These are phyloP conservation scores for Rissa tridactyla DNA, from an alignment of 2,113 vertebrate species.

Conservation along the genomic window DNA sequence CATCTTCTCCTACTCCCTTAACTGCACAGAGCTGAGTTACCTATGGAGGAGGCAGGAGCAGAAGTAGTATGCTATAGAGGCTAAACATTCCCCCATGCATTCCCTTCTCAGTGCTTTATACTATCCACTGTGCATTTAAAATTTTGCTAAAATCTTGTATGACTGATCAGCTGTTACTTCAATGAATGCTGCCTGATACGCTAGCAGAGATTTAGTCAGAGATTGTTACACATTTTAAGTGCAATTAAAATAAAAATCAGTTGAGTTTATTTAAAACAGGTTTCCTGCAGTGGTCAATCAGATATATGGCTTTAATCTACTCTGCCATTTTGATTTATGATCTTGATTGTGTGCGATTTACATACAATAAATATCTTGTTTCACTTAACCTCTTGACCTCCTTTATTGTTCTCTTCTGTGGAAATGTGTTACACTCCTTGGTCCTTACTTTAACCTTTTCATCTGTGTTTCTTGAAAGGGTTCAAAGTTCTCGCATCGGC, in stretches of 20 bases:
- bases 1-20: neutral
- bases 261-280: neutral
- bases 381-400: neutral
- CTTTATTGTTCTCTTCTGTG: neutral
- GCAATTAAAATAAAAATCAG: neutral
- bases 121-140: neutral
- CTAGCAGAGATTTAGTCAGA: neutral
- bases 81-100: accelerated
- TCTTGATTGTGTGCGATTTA: neutral
- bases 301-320: neutral
- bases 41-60: neutral
- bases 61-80: accelerated
- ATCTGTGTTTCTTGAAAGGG: slow-evolving; percentile 74
- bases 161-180: neutral
- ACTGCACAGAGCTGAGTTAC: neutral
- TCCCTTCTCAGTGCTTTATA: neutral
- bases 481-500: slow-evolving; percentile 87
- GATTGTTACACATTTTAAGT: neutral
- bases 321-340: neutral
- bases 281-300: neutral
- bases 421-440: neutral
- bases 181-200: neutral
- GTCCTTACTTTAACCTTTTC: neutral
- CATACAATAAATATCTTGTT: neutral
- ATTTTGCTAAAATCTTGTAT: neutral